Evolutionary conservation across 2,797 vertebrate genomes (phyloP).

Genomic region (Denticeps clupeoides): DNA sequence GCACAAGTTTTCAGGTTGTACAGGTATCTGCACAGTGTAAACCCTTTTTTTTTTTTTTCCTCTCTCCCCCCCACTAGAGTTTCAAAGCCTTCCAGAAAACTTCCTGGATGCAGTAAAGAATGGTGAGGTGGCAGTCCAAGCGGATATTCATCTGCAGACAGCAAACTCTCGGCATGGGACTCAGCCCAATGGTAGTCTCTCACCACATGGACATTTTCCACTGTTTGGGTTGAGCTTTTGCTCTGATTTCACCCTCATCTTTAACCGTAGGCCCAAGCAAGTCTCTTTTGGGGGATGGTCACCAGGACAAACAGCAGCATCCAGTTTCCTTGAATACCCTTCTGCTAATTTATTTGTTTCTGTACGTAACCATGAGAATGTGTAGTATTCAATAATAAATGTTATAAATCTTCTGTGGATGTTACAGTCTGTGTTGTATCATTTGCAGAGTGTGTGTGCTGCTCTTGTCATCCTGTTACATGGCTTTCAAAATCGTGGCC

Average conservation of each 20-base stretch:
- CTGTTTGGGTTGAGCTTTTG: not conserved
- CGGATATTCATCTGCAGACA: conserved; percentile 55
- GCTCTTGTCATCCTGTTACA: conserved; percentile 83
- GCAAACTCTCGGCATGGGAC: conserved; percentile 18
- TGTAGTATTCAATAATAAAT: not conserved
- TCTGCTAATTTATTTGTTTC: conserved; percentile 72
- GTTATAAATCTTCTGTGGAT: not conserved
- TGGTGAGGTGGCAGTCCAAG: conserved; percentile 56
- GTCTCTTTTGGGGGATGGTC: conserved; percentile 22
- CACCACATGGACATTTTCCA: not conserved
- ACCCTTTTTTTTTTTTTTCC: too few relatives aligned
- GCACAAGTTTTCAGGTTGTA: not conserved
- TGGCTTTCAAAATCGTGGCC: conserved; percentile 79
- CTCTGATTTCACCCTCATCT: not conserved
- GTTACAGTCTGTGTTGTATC: not conserved
- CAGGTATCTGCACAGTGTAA: not conserved
- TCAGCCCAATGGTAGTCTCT: conserved; percentile 6
- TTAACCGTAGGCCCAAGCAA: conserved; percentile 44
- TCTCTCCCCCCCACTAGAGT: too few relatives aligned
- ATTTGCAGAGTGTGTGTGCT: conserved; percentile 67
- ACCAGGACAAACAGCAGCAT: conserved; percentile 52
- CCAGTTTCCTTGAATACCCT: conserved; percentile 58
- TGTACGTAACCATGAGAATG: conserved; percentile 64
- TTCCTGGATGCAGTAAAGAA: conserved; percentile 65
- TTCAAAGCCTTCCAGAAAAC: conserved; percentile 57